Base-by-base conservation (phyloP, 2,888 invertebrate species). In the Pocota personata region DNA sequence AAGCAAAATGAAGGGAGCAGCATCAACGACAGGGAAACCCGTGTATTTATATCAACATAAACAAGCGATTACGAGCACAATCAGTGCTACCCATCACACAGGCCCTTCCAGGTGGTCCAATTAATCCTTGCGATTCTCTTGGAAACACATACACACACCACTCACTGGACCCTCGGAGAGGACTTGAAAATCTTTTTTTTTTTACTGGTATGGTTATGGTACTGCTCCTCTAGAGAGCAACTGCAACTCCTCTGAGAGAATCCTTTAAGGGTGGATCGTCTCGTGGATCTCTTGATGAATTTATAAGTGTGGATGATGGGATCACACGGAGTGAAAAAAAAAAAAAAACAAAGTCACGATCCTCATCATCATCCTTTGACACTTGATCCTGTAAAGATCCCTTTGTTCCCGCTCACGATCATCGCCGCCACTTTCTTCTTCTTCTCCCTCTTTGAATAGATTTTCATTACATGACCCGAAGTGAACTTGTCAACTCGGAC, bases 1-100 rank as follows among this genome's bases (percentile, higher is more conserved):
- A 30, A 57, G 32, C 40, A 1, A 24, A 50, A 37, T 24, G 37
- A 62, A 32, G n/a, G 40, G 27, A 48, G 21, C 77, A 69, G 19
- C 66, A 79, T 73, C 83, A 72, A 48, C 80, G 24, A 43, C 58
- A 76, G 43, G 52, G 48, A 86, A 80, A 86, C 52, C 82, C 78
- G 48, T 79, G 83, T 82, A 83, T 83, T 82, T 82, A 60, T 82
- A 82, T 86, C 82, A 77, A 71, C 82, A 82, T 86, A 76, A 86
- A 86, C 86, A 82, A 86, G 71, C 76, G 86, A 86, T 86, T 86
- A 82, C 82, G 86, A 71, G 76, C 86, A 86, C 86, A 86, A 86
- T 86, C 86, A 86, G 86, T 86, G 86, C 82, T 86, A 86, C 86
- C 82, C 86, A 86, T 86, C 86, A 77, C 82, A 82, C 67, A 79